A percentile compares a stretch with the other conserved stretches of the same genome.
Conservation (phyloP, 2,888 invertebrate genomes). For the Agrochola lota region DNA sequence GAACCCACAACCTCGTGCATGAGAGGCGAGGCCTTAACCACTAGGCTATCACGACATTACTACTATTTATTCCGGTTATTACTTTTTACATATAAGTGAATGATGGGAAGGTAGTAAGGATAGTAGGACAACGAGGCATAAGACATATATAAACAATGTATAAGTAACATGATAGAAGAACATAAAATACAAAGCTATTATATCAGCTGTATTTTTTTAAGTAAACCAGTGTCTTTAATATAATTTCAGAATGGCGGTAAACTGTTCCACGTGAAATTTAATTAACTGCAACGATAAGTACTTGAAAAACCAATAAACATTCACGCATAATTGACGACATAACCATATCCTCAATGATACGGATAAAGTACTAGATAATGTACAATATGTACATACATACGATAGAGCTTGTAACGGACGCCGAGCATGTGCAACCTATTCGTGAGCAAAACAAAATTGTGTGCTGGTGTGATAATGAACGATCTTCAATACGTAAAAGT, state of each 20-base stretch:
- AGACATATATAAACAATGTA: background rate
- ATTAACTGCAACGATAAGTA: constrained; percentile 7
- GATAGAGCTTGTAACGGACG: too few species aligned
- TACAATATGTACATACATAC: too few species aligned
- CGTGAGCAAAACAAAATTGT: too few species aligned
- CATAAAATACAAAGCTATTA: background rate
- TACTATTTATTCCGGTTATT: constrained; percentile 1
- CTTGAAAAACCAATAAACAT: constrained; percentile 21
- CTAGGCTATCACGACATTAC: too few species aligned
- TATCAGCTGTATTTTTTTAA: too few species aligned
- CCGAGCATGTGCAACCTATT: too few species aligned
- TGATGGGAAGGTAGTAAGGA: background rate
- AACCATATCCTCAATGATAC: constrained; percentile 35
- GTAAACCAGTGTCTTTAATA: background rate
- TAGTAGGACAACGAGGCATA: background rate
- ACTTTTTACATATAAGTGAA: background rate
- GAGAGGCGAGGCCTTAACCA: too few species aligned
- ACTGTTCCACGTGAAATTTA: constrained; percentile 12
- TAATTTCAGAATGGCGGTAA: background rate
- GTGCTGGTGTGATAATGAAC: too few species aligned
- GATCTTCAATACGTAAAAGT: too few species aligned
- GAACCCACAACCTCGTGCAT: too few species aligned
- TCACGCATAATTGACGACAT: constrained; percentile 2
- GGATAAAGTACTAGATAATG: constrained; percentile 14
- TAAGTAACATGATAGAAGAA: background rate